A percentile compares a stretch with the other conserved stretches of the same genome.
Evolutionary conservation across 2,888 invertebrate species (phyloP).

Genomic region (Microchrysa polita): DNA sequence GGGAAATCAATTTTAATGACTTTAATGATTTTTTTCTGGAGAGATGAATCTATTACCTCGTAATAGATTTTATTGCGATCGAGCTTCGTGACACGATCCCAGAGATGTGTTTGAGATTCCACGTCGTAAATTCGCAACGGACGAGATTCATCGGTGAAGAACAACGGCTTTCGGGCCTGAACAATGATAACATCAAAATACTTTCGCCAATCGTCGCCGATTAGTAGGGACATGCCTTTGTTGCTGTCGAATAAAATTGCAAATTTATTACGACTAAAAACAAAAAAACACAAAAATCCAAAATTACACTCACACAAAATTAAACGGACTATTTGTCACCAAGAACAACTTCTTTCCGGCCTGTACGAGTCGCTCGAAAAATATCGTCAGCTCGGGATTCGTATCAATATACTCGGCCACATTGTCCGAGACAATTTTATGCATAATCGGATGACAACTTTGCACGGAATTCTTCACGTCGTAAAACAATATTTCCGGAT

Average conservation of each 20-base stretch:
- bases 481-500: conserved; percentile 94
- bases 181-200: conserved; percentile 95
- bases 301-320: conserved; percentile 89
- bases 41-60: conserved; percentile 71
- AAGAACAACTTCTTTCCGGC: conserved; percentile 90
- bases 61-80: conserved; percentile 92
- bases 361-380: conserved; percentile 78
- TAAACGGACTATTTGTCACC: conserved; percentile 96
- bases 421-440: conserved; percentile 84
- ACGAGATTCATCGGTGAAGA: conserved; percentile 91
- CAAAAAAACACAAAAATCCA: background rate
- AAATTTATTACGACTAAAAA: background rate
- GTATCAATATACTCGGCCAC: conserved; percentile 82
- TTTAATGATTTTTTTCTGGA: background rate
- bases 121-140: conserved; percentile 91
- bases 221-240: conserved; percentile 89
- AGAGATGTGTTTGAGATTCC: conserved; percentile 81
- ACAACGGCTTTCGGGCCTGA: conserved; percentile 94
- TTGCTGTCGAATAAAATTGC: conserved; percentile 69
- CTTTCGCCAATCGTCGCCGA: conserved; percentile 88
- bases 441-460: conserved; percentile 89
- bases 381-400: conserved; percentile 76
- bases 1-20: background rate
- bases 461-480: conserved; percentile 93
- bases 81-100: conserved; percentile 88